Evolutionary conservation across 2,113 vertebrate species (phyloP), one percentile per base, ranked within the genome.

Genomic region (Clarias gariepinus): DNA sequence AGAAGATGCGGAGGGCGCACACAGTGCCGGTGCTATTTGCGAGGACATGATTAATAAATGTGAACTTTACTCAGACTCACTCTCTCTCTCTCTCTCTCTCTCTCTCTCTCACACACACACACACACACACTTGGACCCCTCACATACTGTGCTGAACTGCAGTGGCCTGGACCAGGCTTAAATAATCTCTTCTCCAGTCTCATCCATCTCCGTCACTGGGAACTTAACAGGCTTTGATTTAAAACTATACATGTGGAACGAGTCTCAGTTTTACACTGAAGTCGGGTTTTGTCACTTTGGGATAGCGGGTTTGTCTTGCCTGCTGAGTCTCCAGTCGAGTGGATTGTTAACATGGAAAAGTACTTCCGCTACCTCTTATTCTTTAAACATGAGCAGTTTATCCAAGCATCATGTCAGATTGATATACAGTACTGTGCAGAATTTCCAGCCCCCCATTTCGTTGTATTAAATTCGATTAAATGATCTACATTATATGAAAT

Each of bases 31-130:
- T 52, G 33, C 88, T 89, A 91, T 91, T 90, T 89, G 87, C 90
- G 90, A 91, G 85, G 71, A 89, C 90, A 91, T 94, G 91, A 94
- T 93, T 93, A 93, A 94, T 94, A 90, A 92, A 94, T 91, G 91
- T 91, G 90, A 93, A 91, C 91, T 90, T 93, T 90, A 89, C 88
- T 84, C 84, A 91, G 90, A 74, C 90, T 81, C 81, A 60, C 87
- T 91, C 81, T 80, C 36, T 87, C 82, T 87, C 88, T 88, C 89
- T 85, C 63, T 79, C 85, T 78, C 16, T 76, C 55, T 60, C 60
- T 53, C 73, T 69, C n/a, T 41, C 61, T 4, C 60, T 30, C 41
- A 53, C 87, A 89, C 89, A 87, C 66, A 82, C 85, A 78, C 12
- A 83, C 85, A 80, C 12, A 61, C 73, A 69, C 41, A 76, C 71